Evolutionary conservation across 2,888 invertebrate genomes (phyloP).

Genomic region (Gortyna flavago): DNA sequence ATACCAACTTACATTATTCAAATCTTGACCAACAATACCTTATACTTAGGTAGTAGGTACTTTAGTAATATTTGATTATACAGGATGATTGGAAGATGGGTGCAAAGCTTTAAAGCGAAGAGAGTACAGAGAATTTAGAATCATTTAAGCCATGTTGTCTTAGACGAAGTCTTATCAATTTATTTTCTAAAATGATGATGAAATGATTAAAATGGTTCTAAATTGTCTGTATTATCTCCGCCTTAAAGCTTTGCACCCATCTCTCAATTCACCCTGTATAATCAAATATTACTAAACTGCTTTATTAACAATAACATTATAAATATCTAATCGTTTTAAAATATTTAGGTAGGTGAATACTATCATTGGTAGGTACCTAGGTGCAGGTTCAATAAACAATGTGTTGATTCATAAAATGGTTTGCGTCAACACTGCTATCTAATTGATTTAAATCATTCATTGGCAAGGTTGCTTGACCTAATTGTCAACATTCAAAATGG

Average conservation of each 20-base stretch:
- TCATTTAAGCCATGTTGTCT: too few species aligned
- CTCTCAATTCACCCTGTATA: not conserved
- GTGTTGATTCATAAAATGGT: slow-evolving; percentile 15
- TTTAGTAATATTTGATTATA: too few species aligned
- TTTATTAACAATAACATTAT: slow-evolving; percentile 9
- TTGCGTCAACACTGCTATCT: slow-evolving; percentile 21
- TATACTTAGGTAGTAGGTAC: not conserved
- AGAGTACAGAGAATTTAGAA: too few species aligned
- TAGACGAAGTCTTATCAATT: too few species aligned
- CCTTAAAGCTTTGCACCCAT: too few species aligned
- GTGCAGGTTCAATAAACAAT: slow-evolving; percentile 2
- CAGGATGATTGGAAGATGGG: too few species aligned
- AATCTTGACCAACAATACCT: not conserved
- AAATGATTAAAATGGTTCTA: too few species aligned
- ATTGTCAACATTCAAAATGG: not conserved
- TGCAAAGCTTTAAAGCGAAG: too few species aligned
- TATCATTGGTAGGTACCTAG: too few species aligned
- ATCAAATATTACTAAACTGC: not conserved
- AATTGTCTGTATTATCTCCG: too few species aligned
- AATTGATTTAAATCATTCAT: slow-evolving; percentile 9
- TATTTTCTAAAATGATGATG: too few species aligned
- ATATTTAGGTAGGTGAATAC: not conserved
- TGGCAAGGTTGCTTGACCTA: not conserved
- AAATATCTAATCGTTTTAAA: slow-evolving; percentile 9
- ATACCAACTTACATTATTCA: not conserved